phyloP scores from a whole-genome alignment of 2,113 vertebrate genomes.

The Hyperopisus bebe region DNA sequence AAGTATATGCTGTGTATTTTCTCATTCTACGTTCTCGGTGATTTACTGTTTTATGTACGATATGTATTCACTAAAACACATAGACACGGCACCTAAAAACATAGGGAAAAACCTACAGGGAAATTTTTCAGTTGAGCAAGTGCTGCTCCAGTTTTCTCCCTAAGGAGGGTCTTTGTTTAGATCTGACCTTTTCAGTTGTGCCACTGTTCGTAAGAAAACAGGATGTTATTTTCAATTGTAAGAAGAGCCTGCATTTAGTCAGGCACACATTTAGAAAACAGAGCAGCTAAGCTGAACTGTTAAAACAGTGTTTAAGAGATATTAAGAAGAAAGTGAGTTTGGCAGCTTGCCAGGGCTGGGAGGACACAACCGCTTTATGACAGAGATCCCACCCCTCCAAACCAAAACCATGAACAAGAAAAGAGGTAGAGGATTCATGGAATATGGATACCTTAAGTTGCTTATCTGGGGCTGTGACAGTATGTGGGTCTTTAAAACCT shows the following conservation, averaged over 20 bases:
- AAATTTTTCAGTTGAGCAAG: background rate
- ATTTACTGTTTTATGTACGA: background rate
- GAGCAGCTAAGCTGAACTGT: background rate
- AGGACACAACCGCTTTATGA: background rate
- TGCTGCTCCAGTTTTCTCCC: background rate
- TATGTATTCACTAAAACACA: background rate
- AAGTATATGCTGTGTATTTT: background rate
- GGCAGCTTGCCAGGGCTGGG: background rate
- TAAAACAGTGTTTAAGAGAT: background rate
- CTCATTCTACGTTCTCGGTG: background rate
- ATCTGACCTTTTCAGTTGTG: constrained; percentile 1
- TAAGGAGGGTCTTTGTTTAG: background rate
- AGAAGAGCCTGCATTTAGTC: background rate
- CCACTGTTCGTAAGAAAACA: background rate
- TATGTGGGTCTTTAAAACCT: background rate
- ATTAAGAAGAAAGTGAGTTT: background rate
- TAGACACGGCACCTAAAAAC: background rate
- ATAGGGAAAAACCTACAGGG: background rate
- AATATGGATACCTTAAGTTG: background rate
- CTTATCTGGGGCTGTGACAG: background rate
- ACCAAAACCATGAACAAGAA: background rate
- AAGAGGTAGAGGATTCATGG: background rate
- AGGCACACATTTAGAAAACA: background rate
- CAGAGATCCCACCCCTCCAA: background rate
- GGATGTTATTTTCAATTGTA: background rate